Base-by-base conservation (phyloP, 92 coral and sea anemone species). In the Porites rus region DNA sequence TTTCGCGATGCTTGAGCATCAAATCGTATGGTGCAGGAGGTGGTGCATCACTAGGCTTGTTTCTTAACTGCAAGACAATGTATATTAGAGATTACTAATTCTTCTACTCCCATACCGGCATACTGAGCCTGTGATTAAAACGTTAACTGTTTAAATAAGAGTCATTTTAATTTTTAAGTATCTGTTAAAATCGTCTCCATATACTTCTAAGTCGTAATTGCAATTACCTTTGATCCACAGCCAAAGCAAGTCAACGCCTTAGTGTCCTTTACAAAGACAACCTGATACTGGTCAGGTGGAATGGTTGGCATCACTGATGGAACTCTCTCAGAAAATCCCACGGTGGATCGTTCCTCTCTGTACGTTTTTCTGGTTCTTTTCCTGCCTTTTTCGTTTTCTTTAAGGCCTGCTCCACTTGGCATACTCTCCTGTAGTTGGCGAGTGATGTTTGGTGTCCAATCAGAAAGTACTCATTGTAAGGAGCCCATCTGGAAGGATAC, bases 401-500 rank as follows among this genome's bases (percentile, higher is more conserved):
- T 24, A 24, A 24, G 24, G 24, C 24, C 24, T 24, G 24, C 24
- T 24, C 24, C 24, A 24, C 24, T 24, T 24, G 24, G 24, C 24
- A 24, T 24, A 24, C 24, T 24, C 24, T 38, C 28, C 74, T 17
- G 66, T 20, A 19, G 54, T 75, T 25, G 82, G 16, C 7, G 88
- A 75, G 22, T 24, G 24, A 84, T 84, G 71, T 74, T 64, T 43
- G 72, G 71, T 7, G 51, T 20, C 10, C 58, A 70, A 2, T 58
- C 31, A 10, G 19, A 10, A 10, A 82, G 51, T 12, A 82, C 78
- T 7, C 24, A 0, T 64, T 17, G 43, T 17, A 84, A 65, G 16
- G 52, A 25, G 21, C 63, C 74, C 84, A 75, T 85, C 9, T 77
- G 6, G 65, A 84, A 89, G 2, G 79, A 77, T 12, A 84, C 89